Conservation (phyloP, 2,113 vertebrate genomes). For the Emydura subglobosa region DNA sequence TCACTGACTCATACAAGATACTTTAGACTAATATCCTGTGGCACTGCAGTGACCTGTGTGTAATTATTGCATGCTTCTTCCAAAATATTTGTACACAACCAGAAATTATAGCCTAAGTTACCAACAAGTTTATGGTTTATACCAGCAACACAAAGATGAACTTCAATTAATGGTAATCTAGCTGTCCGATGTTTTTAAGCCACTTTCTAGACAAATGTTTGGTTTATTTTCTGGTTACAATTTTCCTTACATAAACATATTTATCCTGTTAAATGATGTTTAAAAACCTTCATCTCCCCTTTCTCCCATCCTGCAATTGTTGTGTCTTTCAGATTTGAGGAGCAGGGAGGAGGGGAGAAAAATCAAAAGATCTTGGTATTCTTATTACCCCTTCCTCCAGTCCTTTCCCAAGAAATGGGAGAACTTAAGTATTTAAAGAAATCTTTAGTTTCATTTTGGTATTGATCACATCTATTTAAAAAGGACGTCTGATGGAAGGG, state of each 20-base stretch:
- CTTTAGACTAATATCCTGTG: slow-evolving; percentile 78
- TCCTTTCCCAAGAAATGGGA: background rate
- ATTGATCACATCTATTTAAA: background rate
- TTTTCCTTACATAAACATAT: slow-evolving; percentile 58
- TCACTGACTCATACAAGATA: slow-evolving; percentile 76
- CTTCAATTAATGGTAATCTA: slow-evolving; percentile 20
- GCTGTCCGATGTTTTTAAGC: slow-evolving; percentile 51
- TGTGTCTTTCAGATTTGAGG: background rate
- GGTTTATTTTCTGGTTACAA: slow-evolving; percentile 50
- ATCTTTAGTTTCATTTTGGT: background rate
- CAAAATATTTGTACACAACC: slow-evolving; percentile 76
- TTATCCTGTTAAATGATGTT: slow-evolving; percentile 49
- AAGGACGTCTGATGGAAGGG: background rate
- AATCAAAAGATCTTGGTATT: background rate
- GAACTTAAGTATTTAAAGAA: background rate
- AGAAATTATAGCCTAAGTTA: slow-evolving; percentile 69
- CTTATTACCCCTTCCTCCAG: background rate
- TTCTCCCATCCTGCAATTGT: background rate
- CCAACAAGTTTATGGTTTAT: slow-evolving; percentile 61
- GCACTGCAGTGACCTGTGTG: slow-evolving; percentile 84
- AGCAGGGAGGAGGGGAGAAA: background rate
- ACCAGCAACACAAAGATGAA: slow-evolving; percentile 59
- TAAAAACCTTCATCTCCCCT: slow-evolving; percentile 9
- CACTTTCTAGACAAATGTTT: slow-evolving; percentile 43
- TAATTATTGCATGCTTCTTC: slow-evolving; percentile 76